A percentile compares a stretch with the other conserved stretches of the same genome.
phyloP scores from a whole-genome alignment of 2,888 invertebrate genomes.

The Slavum lentiscoides region DNA sequence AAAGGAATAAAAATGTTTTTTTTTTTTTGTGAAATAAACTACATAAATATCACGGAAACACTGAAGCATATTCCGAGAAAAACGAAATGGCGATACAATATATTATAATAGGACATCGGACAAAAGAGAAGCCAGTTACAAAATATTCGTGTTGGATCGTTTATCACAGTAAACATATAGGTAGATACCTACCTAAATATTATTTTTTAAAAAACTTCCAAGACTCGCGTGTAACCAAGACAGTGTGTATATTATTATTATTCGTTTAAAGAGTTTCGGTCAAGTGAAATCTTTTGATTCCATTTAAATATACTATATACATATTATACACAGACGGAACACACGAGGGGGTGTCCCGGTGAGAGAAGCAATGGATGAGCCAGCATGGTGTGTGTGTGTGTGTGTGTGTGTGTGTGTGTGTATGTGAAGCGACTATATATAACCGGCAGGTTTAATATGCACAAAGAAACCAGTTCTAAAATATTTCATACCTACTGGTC shows the following conservation, averaged over 20 bases:
- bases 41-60: background rate
- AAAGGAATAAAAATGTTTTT: background rate
- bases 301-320: conserved; percentile 35
- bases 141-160: background rate
- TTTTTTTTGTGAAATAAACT: background rate
- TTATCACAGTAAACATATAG: background rate
- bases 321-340: background rate
- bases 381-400: background rate
- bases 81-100: background rate
- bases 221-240: background rate
- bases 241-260: conserved; percentile 1
- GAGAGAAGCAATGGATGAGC: conserved; percentile 19
- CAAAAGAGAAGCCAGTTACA: background rate
- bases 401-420: too few relatives aligned
- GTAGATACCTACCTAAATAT: background rate
- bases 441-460: conserved; percentile 53
- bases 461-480: conserved; percentile 53
- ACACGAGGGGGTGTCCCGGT: conserved; percentile 43
- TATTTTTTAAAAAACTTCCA: background rate
- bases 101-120: background rate
- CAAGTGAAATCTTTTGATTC: conserved; percentile 50
- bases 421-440: conserved; percentile 12
- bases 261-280: conserved; percentile 15
- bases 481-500: conserved; percentile 53
- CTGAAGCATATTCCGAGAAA: background rate